Percentiles rank a stretch among this genome's conserved stretches.
Conservation (phyloP, 2,797 vertebrate species). For the Microctenopoma steveboyesi region DNA sequence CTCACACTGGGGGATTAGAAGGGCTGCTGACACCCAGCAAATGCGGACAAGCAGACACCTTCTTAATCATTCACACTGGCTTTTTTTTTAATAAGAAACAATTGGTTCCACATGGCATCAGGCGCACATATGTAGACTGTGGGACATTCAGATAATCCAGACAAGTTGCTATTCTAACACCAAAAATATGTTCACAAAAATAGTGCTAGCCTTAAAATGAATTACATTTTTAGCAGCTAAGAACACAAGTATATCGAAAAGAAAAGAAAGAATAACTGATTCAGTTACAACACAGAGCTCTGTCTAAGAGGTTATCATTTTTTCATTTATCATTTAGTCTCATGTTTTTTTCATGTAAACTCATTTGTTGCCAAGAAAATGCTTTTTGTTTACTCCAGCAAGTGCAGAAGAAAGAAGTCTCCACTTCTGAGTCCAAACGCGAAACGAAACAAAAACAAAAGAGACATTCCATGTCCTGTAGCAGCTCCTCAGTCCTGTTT, state of each 20-base stretch:
- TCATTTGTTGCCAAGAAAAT: constrained; percentile 27
- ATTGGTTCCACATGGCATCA: constrained; percentile 69
- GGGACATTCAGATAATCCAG: constrained; percentile 44
- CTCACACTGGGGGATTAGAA: constrained; percentile 42
- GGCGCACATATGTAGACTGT: constrained; percentile 44
- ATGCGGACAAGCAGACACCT: constrained; percentile 64
- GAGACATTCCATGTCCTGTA: constrained; percentile 56
- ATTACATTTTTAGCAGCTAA: constrained; percentile 42
- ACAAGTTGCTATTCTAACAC: constrained; percentile 55
- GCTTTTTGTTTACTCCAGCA: constrained; percentile 23
- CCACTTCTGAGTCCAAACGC: constrained; percentile 30
- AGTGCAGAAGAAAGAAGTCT: constrained; percentile 28
- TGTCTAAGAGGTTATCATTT: constrained; percentile 15
- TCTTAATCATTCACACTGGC: constrained; percentile 66
- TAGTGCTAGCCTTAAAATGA: constrained; percentile 38
- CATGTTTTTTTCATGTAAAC: constrained; percentile 31
- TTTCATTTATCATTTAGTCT: constrained; percentile 6
- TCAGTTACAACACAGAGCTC: constrained; percentile 13
- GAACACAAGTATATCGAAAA: constrained; percentile 20
- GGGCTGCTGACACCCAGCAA: constrained; percentile 66
- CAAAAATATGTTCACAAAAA: constrained; percentile 57
- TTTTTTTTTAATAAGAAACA: constrained; percentile 65
- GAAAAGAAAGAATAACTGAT: constrained; percentile 19
- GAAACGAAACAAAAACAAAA: constrained; percentile 55
- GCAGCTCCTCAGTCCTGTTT: constrained; percentile 71